Base-by-base conservation (phyloP, 2,888 invertebrate genomes). In the Tholera decimalis region DNA sequence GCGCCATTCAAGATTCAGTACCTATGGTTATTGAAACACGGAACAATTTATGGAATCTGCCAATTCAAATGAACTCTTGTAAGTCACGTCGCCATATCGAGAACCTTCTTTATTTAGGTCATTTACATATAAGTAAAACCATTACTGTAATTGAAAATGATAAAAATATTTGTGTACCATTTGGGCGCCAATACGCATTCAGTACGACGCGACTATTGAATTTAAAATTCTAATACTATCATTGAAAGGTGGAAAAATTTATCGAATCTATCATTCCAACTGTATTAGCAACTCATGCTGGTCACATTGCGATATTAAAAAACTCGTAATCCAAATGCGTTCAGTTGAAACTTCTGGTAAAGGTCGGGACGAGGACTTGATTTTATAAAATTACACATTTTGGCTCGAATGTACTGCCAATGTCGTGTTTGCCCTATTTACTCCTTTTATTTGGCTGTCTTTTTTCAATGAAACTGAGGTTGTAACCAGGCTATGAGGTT, bases 331-430 rank as follows among this genome's bases (percentile, higher is more conserved):
- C 41, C 33, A 49, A 55, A 71, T 41, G 56, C 65, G 66, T 67
- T 74, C 61, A 53, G 57, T 55, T 53, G 44, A 68, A 74, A 51
- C 46, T 71, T 73, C 47, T 60, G 82, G 84, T 68, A 84, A 83
- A 83, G 83, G 84, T 54, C 71, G 46, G 74, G 72, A n/a, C 83
- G 73, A 80, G 80, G 73, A 76, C 68, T 70, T 37, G 20, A 46
- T 73, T 77, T 66, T 55, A 55, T 72, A 60, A 55, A 44, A 60
- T 49, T 68, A 75, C 54, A 53, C 39, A 58, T 70, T 77, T 73
- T 79, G 61, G 69, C 67, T 69, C 53, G 44, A 58, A 63, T 69
- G 54, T 71, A 50, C 65, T 51, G 44, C 41, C 20, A 37, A 47
- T 62, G 63, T 56, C 56, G 58, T 50, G 44, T 47, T 41, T 70